Base-by-base conservation (phyloP, 2,797 vertebrate genomes). In the Crocidura indochinensis region DNA sequence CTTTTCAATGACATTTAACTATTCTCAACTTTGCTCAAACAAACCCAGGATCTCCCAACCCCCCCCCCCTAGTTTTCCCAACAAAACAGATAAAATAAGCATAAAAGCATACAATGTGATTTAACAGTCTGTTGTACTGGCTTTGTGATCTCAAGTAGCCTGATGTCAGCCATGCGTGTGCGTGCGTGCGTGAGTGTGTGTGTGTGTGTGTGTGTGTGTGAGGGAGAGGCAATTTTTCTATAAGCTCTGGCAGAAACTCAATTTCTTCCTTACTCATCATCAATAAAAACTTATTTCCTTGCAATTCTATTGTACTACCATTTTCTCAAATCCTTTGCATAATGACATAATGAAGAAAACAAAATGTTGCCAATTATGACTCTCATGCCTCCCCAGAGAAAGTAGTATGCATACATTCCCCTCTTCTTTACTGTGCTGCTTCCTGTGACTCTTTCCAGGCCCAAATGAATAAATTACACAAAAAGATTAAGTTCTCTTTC, bases 381-480 rank as follows among this genome's bases (percentile, higher is more conserved):
- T 12, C 31, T n/a, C 51, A 53, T 88, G 76, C 82, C 27, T 73
- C 46, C 15, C 74, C 26, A 51, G 68, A 49, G 78, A 47, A 79
- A 76, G 22, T 29, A 83, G 75, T 19, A 17, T 2, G 20, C 44
- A 31, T 72, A 71, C 29, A 84, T 81, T 62, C 31, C n/a, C 51
- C 51, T 14, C 51, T 91, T 79, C 44, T 89, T 82, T 60, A 71
- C 64, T 73, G 14, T 69, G 71, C 14, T 49, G 79, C 24, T 86
- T 67, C 77, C 44, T 29, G 29, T 44, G 5, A 65, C 9, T 84
- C 24, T 73, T 88, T 91, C 56, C 10, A 44, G 29, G 56, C 3
- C 29, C 29, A 53, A 68, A 26, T n/a, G 85, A 84, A 86, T 47
- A 75, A 91, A 84, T 6, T 4, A 91, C 46, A 44, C 51, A 90